Base-by-base conservation (phyloP, 2,888 invertebrate genomes). In the Heteropelma amictum region DNA sequence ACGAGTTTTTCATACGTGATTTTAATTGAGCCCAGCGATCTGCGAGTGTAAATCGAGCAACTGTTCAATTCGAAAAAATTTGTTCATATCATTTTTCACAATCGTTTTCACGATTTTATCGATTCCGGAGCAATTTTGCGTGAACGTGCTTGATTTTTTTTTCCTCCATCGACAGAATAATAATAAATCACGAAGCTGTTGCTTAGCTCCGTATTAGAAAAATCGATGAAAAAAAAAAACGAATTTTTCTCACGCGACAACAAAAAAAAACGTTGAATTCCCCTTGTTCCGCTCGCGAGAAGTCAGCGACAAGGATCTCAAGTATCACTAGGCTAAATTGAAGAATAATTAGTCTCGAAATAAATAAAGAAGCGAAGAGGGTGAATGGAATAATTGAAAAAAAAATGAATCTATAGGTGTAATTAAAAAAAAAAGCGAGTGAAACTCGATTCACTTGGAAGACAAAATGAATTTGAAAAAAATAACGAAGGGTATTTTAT, bases 241-340 rank as follows among this genome's bases (percentile, higher is more conserved):
- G 6, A 19, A 19, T 40, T 28, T 8, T 21, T 35, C 21, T n/a
- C 2, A 12, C 21, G 6, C 6, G 0, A 1, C 2, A 1, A 5
- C 5, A 0, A 35, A 33, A 17, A 53, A 4, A 8, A 21, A 40
- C 12, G 2, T 14, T 3, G 6, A 12, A 23, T 12, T 40, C 40
- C 51, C 63, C 56, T 56, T 45, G 56, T 28, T 19, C 60, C 28
- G 26, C 42, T 69, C 14, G 33, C 53, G 45, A 17, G 64, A 54
- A 6, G 60, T 60, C 45, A n/a, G 53, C 53, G 58, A 30, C 56
- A 49, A 71, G 40, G 70, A 81, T 77, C 76, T 79, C 77, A 80
- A 77, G 80, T 82, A 81, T 82, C 81, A 80, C 63, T 82, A 82
- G 82, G 77, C 76, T 82, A 81, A 82, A 77, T 74, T 21, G 65